Percentiles rank a stretch among this genome's conserved stretches.
phyloP scores from a whole-genome alignment of 2,797 vertebrate species.

The Myioborus melanocephalus region DNA sequence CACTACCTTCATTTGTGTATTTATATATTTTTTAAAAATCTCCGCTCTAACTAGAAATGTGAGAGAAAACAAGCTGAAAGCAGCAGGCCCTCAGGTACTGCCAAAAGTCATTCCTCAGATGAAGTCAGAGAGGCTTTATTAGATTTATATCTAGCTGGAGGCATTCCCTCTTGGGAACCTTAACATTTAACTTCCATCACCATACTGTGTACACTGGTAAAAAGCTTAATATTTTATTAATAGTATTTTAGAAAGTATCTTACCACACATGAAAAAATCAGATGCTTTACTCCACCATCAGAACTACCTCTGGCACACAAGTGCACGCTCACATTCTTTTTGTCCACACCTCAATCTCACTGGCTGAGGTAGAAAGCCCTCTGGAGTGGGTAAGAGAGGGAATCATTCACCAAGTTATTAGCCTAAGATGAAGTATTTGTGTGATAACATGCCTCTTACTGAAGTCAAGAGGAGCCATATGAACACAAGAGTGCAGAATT shows the following conservation, averaged over 20 bases:
- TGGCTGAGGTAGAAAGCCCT: background rate
- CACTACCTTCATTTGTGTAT: background rate
- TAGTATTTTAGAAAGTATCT: background rate
- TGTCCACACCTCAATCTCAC: background rate
- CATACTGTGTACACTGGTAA: background rate
- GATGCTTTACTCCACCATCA: background rate
- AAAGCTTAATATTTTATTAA: background rate
- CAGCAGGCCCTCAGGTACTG: background rate
- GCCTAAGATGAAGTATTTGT: background rate
- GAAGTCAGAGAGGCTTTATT: background rate
- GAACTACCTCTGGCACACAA: background rate
- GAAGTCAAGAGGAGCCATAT: background rate
- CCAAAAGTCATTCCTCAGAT: background rate
- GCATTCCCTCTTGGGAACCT: background rate
- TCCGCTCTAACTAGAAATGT: background rate
- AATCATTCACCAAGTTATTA: background rate
- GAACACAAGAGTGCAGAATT: background rate
- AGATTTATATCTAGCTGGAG: background rate
- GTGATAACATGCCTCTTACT: background rate
- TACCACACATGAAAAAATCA: background rate
- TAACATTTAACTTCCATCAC: background rate
- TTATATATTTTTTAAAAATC: background rate
- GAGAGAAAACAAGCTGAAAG: background rate
- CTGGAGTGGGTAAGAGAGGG: background rate
- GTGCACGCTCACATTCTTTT: rapidly evolving